Base-by-base conservation (phyloP, 2,113 vertebrate genomes). In the Saimiri boliviensis region DNA sequence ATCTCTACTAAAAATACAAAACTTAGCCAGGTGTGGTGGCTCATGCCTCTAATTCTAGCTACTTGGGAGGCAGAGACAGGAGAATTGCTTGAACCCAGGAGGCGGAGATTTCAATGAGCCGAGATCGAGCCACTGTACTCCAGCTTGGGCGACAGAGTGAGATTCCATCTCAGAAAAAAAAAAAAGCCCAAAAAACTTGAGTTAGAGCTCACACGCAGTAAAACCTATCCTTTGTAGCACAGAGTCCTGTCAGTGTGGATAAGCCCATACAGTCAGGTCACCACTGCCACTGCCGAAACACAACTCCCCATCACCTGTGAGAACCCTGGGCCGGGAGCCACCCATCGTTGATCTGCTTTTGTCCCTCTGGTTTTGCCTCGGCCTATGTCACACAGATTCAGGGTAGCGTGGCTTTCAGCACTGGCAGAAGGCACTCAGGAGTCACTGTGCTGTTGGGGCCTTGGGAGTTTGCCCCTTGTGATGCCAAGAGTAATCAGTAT, bases 151-250 rank as follows among this genome's bases (percentile, higher is more conserved):
- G 16, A 52, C 52, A 52, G 52, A 52, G 52, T 16, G 1, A 52
- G 52, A 17, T 16, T 52, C 52, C 5, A 52, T 17, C 16, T 52
- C 16, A 17, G 19, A 52, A 52, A 17, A 52, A 52, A 52, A 52
- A 52, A 6, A 5, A 17, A 52, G 1, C 3, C 14, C 52, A 52
- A 17, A 52, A 52, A 52, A 52, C 16, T 52, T 19, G 21, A 45
- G 45, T 47, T 77, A 68, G 49, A 58, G 37, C 30, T 32, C 40
- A 23, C 5, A 73, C 7, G 19, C 10, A 83, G 52, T 3, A 8
- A 49, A 9, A 17, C 3, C 2, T 14, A 16, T 12, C 35, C 45
- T 47, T 7, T 70, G 11, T 0, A 11, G 49, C 5, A 23, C 2
- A 13, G 3, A n/a, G 42, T 6, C 27, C n/a, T 19, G 58, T 27